Evolutionary conservation across 2,113 vertebrate species (phyloP), one percentile per base, ranked within the genome.

Genomic region (Centropus unirufus): DNA sequence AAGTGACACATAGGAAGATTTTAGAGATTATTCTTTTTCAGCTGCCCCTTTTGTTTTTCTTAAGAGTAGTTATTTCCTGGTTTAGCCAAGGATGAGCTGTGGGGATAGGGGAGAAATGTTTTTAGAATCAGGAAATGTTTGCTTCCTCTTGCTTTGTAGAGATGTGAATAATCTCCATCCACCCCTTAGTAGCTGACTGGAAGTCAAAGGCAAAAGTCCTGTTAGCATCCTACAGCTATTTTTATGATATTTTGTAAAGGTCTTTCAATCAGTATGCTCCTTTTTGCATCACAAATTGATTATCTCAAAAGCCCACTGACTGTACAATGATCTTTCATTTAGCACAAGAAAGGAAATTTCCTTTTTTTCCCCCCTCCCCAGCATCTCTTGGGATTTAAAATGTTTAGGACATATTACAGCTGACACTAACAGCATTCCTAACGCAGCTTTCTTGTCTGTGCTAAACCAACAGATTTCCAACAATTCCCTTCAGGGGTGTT

Each of bases 101-200:
- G 42, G 12, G 39, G 42, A 86, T 42, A 69, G 34, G 44, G 55
- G 87, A 82, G 44, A 90, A 46, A 58, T n/a, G 55, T 46, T 90
- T 95, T 95, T 75, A 92, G 91, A 89, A 82, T 92, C 66, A 93
- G 96, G 92, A 97, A 97, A 94, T 11, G 36, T 83, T 96, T 93
- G 63, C 64, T 96, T 96, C 94, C 78, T 94, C 75, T 69, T 86
- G 49, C 77, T 90, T 73, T 83, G 47, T 14, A 54, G 57, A 88
- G 19, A 82, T 79, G 81, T 20, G 30, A 88, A 70, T 57, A 91
- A 83, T 14, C 39, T 88, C 72, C n/a, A 58, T 9, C 57, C 34
- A 24, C 46, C 81, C 27, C 59, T 69, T 18, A 90, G 55, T 77
- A 89, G n/a, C 49, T 79, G 63, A 82, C 42, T 62, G 30, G 47